These are phyloP conservation scores for Trachelus tabidus DNA, from an alignment of 2,888 invertebrate genomes.

Conservation along the genomic window DNA sequence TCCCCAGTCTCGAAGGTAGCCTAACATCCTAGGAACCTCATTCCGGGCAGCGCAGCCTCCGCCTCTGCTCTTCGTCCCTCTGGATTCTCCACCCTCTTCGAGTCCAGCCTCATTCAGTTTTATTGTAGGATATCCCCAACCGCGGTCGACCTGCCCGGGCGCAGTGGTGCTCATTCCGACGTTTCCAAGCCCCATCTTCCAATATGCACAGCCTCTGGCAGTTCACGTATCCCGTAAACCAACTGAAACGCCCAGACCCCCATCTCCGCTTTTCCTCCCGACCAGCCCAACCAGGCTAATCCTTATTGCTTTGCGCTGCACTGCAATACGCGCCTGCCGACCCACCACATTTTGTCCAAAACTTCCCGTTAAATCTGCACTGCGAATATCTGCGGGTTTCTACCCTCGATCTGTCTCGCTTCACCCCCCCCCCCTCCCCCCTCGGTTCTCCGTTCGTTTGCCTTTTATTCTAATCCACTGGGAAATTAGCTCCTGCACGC, in stretches of 20 bases:
- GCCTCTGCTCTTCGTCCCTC: constrained; percentile 18
- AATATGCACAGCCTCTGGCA: background rate
- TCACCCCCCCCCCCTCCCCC: background rate
- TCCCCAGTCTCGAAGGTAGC: background rate
- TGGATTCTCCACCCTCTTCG: constrained; percentile 7
- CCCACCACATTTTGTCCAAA: background rate
- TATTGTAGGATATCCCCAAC: constrained; percentile 49
- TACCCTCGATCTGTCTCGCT: background rate
- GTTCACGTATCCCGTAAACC: background rate
- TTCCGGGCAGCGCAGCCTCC: constrained; percentile 5
- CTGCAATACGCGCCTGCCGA: background rate
- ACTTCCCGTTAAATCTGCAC: background rate
- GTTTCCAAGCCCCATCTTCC: background rate
- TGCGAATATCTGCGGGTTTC: background rate
- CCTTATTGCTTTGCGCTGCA: background rate
- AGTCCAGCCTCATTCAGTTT: constrained; percentile 43
- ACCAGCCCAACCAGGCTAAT: background rate
- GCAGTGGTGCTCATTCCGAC: constrained; percentile 38
- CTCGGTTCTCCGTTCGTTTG: background rate
- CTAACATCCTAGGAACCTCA: background rate
- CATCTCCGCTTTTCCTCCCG: background rate
- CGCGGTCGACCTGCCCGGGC: constrained; percentile 27
- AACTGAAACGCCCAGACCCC: background rate
- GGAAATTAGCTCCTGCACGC: background rate
- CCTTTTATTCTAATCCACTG: background rate